Base-by-base conservation (phyloP, 2,888 invertebrate genomes). In the Exephanes ischioxanthus region DNA sequence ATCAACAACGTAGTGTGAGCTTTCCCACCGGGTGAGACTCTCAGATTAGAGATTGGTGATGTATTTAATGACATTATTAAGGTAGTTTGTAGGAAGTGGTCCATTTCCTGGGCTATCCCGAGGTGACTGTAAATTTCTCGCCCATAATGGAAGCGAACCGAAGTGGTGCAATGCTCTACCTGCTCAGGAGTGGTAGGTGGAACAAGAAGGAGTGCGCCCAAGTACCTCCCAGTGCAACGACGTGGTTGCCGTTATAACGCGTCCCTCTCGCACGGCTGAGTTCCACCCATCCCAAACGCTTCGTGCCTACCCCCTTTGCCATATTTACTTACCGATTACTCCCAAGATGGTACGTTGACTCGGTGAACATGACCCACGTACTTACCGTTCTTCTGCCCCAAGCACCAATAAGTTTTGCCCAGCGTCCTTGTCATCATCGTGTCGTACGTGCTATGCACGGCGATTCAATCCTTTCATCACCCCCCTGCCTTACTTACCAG, bases 11-110 rank as follows among this genome's bases (percentile, higher is more conserved):
- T 22, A 33, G 30, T 30, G 71, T 72, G 55, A 71, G 84, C 61
- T 61, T 76, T 67, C 63, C 41, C 72, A 71, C 30, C 2, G 48
- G 3, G 51, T 26, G 70, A 75, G 75, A 89, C 85, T 87, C 88
- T 86, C 87, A 92, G 92, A 92, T 93, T 92, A 92, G 91, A 89
- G 89, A 90, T 91, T 90, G 87, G 90, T 89, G 91, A 92, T 92
- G 91, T 90, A 91, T 93, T 91, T 92, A 92, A 93, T 92, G 91
- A 90, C 89, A 90, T 92, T 93, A 93, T 93, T 93, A 93, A 90
- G 90, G 91, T 91, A 91, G 90, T 90, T 90, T 85, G 80, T 89
- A 89, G 91, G 89, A 92, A 92, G 89, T 90, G 90, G 90, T 86
- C 84, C 90, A 89, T 87, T 91, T 90, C 91, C 89, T 88, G 90